These are phyloP conservation scores for Dryobota labecula DNA, from an alignment of 2,888 invertebrate species.

Conservation along the genomic window DNA sequence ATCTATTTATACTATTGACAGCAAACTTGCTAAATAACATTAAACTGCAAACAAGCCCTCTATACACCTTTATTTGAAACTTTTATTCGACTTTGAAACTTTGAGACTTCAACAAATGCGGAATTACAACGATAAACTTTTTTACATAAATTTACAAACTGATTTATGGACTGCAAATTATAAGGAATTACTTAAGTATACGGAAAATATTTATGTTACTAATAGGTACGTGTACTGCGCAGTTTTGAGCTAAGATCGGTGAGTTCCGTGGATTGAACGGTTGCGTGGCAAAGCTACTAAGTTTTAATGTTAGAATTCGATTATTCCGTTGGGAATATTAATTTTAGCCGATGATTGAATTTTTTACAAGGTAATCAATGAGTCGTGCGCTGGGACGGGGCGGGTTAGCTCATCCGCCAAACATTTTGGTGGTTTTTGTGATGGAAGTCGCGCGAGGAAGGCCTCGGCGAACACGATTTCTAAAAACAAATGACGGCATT, in stretches of 20 bases:
- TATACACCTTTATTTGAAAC: conserved; percentile 9
- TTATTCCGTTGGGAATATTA: conserved; percentile 81
- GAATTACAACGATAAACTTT: conserved; percentile 60
- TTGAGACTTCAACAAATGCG: conserved; percentile 42
- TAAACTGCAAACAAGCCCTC: conserved; percentile 3
- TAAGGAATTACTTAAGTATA: conserved; percentile 64
- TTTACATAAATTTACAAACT: conserved; percentile 48
- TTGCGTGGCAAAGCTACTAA: conserved; percentile 66
- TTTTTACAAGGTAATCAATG: conserved; percentile 89
- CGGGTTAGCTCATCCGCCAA: conserved; percentile 89
- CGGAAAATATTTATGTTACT: conserved; percentile 57
- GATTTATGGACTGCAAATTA: conserved; percentile 65
- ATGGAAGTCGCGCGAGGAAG: conserved; percentile 82
- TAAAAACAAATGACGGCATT: conserved; percentile 85
- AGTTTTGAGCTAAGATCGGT: conserved; percentile 54
- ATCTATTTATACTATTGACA: too few species aligned
- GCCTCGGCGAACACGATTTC: conserved; percentile 86
- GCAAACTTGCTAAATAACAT: conserved; percentile 7
- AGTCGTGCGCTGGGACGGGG: conserved; percentile 87
- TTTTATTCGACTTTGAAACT: conserved; percentile 14
- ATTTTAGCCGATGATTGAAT: conserved; percentile 86
- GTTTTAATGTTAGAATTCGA: conserved; percentile 74
- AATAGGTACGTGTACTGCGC: conserved; percentile 59
- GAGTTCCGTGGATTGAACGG: conserved; percentile 62
- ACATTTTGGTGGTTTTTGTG: conserved; percentile 89